Evolutionary conservation across 2,888 invertebrate species (phyloP).

Genomic region (Himalopsyche anomala): DNA sequence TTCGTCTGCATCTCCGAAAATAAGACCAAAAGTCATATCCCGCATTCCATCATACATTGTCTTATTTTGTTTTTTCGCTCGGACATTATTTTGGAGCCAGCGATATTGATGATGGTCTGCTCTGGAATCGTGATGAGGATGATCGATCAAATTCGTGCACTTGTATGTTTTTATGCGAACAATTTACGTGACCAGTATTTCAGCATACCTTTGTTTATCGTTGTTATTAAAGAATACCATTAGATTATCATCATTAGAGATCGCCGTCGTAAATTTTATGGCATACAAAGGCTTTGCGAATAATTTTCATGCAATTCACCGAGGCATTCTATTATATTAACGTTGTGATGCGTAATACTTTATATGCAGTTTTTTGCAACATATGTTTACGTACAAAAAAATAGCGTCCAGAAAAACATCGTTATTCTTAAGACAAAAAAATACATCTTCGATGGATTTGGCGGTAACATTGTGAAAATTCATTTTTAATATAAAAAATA

Average conservation of each 20-base stretch:
- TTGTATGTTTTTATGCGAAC: not conserved
- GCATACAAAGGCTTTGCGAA: not conserved
- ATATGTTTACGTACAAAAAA: too few relatives aligned
- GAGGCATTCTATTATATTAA: not conserved
- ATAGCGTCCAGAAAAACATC: too few relatives aligned
- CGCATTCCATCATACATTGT: conserved; percentile 2
- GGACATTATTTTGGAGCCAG: not conserved
- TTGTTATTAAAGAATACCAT: not conserved
- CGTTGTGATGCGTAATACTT: not conserved
- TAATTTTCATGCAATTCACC: not conserved
- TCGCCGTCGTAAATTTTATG: conserved; percentile 31
- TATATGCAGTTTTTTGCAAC: too few relatives aligned
- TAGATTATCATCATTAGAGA: conserved; percentile 7
- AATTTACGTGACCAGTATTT: conserved; percentile 32
- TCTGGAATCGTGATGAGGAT: not conserved
- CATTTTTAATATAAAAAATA: too few relatives aligned
- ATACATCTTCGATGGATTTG: too few relatives aligned
- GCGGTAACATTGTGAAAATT: too few relatives aligned
- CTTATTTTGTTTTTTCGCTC: not conserved
- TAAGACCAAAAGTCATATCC: conserved; percentile 10
- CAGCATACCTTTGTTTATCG: conserved; percentile 38
- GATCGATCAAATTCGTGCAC: conserved; percentile 35
- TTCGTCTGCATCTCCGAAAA: conserved; percentile 17
- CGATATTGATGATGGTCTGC: conserved; percentile 15
- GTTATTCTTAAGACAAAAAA: too few relatives aligned